These are phyloP conservation scores for Nephrocerus scutellatus DNA, from an alignment of 2,888 invertebrate species.

Conservation along the genomic window DNA sequence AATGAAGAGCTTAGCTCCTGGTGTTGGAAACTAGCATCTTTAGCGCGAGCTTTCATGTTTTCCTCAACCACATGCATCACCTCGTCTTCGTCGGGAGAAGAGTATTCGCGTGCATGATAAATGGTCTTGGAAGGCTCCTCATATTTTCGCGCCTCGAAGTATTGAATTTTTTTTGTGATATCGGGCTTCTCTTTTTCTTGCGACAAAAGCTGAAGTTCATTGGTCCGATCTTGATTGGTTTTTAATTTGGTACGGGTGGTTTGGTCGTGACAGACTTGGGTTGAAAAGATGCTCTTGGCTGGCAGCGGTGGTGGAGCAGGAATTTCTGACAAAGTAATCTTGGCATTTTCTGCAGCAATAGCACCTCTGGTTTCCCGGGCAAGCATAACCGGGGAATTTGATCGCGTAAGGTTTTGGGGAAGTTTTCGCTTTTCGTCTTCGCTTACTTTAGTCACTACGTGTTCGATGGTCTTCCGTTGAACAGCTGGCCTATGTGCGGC, in stretches of 20 bases:
- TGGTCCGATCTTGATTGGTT: conserved; percentile 3
- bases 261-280: not conserved
- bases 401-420: conserved; percentile 50
- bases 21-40: conserved; percentile 47
- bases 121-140: conserved; percentile 49
- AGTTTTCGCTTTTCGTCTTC: conserved; percentile 15
- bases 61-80: conserved; percentile 49
- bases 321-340: conserved; percentile 36
- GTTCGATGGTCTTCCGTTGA: conserved; percentile 17
- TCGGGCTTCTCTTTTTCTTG: conserved; percentile 47
- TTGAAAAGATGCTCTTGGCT: not conserved
- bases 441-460: conserved; percentile 19
- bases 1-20: conserved; percentile 44
- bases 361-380: conserved; percentile 58
- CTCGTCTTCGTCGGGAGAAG: conserved; percentile 50
- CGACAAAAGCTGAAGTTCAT: not conserved
- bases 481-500: conserved; percentile 28
- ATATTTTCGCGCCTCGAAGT: conserved; percentile 65
- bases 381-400: conserved; percentile 43
- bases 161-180: conserved; percentile 63
- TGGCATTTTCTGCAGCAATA: conserved; percentile 53
- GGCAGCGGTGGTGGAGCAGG: conserved; percentile 31
- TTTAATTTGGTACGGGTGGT: conserved; percentile 6
- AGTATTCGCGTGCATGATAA: conserved; percentile 53
- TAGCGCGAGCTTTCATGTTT: conserved; percentile 37